Conservation (phyloP, 2,888 invertebrate genomes). For the Rotaria socialis region DNA sequence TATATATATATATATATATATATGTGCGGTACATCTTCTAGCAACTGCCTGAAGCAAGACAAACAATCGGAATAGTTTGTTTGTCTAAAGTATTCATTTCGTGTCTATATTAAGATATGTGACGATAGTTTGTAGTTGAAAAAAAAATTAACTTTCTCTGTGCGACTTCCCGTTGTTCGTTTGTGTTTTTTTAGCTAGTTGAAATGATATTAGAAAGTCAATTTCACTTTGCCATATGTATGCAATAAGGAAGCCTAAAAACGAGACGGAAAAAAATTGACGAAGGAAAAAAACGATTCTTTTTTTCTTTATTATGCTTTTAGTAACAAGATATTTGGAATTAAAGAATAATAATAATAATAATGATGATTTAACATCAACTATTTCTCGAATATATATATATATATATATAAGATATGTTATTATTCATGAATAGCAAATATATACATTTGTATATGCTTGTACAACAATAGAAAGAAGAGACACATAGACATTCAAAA, state of each 20-base stretch:
- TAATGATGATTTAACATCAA: conserved; percentile 7
- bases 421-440: conserved; percentile 26
- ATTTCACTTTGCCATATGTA: background rate
- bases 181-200: conserved; percentile 6
- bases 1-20: too few relatives aligned
- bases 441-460: conserved; percentile 21
- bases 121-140: background rate
- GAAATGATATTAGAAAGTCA: background rate
- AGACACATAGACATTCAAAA: conserved; percentile 25
- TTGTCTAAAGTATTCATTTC: conserved; percentile 32
- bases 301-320: background rate
- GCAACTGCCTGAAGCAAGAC: conserved; percentile 8
- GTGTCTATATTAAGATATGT: conserved; percentile 10
- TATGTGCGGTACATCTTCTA: conserved; percentile 22
- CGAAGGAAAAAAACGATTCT: background rate
- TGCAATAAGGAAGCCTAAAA: background rate
- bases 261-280: background rate
- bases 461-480: background rate
- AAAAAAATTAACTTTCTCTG: conserved; percentile 28
- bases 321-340: background rate
- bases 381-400: background rate
- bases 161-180: conserved; percentile 19
- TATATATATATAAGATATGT: background rate
- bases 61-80: conserved; percentile 29
- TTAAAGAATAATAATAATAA: conserved; percentile 32